A percentile compares a stretch with the other conserved stretches of the same genome.
Conservation (phyloP, 1,140 invertebrate species). For the Zaprionus ghesquierei region DNA sequence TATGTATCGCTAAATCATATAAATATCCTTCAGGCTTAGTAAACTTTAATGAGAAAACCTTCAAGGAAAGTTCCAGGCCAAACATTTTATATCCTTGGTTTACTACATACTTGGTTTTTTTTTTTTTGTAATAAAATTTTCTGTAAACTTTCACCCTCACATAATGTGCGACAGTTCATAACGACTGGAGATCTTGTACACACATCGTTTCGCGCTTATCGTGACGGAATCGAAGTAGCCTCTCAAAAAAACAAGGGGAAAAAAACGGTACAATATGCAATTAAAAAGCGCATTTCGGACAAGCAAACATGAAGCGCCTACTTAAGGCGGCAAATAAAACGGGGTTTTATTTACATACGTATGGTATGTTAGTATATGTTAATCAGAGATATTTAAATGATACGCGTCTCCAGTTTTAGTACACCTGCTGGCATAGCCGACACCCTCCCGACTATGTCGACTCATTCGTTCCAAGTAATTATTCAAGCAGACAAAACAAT, state of each 20-base stretch:
- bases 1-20: background rate
- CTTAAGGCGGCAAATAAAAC: background rate
- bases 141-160: background rate
- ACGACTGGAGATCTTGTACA: background rate
- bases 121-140: background rate
- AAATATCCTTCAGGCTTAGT: background rate
- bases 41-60: background rate
- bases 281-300: background rate
- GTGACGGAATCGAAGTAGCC: background rate
- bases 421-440: background rate
- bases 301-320: background rate
- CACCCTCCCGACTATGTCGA: background rate
- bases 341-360: background rate
- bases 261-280: background rate
- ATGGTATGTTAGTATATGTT: background rate
- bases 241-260: background rate
- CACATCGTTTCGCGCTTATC: background rate
- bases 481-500: conserved; percentile 5
- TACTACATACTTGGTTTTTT: background rate
- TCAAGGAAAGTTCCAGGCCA: background rate
- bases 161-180: background rate
- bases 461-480: conserved; percentile 11
- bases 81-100: too few species aligned
- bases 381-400: background rate
- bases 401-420: background rate